Base-by-base conservation (phyloP, 2,888 invertebrate species). In the Patella pellucida region DNA sequence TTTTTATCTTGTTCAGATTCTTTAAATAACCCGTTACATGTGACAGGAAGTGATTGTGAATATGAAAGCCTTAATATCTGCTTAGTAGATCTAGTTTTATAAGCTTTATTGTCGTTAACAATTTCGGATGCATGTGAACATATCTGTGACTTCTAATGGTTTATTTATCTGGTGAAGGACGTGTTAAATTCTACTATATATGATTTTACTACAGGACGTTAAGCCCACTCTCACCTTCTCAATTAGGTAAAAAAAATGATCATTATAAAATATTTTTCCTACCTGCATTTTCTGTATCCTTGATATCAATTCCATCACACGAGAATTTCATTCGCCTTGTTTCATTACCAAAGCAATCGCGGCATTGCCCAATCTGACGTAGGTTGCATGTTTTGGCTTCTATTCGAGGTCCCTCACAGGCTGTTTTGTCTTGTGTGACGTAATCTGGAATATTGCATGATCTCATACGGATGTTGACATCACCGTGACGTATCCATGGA, bases 401-500 rank as follows among this genome's bases (percentile, higher is more conserved):
- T 50, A 79, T 75, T 19, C 77, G 68, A 7, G 76, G 73, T 12
- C 80, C 81, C 2, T 68, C 68, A 72, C 82, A 83, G 50, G 71
- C 67, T n/a, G 72, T 72, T 12, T 71, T 74, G 31, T 68, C 72
- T 56, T 52, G 68, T 52, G 72, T 19, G n/a, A 70, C 68, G 27
- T 62, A 71, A 27, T 68, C 27, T 54, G 75, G 71, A 52, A 74
- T n/a, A 70, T 76, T 80, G 75, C 86, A 86, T 51, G 80, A 81
- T 69, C 86, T 76, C 72, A 85, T 81, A 11, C 86, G 77, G 74
- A 85, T 76, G 67, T 85, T 84, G 0, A 77, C 78, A 71, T 82
- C 80, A 54, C 86, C 86, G 14, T 83, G 80, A 62, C 81, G 78
- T 69, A 86, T 79, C 86, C 86, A 86, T 72, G 84, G 82, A 0